A percentile compares a stretch with the other conserved stretches of the same genome.
Conservation (phyloP, 1,140 invertebrate species). For the Drosophila lini region DNA sequence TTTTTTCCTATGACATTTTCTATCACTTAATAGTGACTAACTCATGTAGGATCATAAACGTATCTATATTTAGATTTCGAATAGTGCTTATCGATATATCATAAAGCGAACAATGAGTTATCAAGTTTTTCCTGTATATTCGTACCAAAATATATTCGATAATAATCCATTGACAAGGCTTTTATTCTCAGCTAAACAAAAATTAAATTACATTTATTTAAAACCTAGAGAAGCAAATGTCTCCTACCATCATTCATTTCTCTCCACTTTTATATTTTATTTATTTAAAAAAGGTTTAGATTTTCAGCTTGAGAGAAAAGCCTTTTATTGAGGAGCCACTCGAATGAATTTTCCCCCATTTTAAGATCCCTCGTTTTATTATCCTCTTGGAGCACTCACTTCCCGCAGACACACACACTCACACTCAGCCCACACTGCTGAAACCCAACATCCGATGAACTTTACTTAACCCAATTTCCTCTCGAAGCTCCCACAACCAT, state of each 20-base stretch:
- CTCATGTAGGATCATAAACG: not conserved
- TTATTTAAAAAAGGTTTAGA: slow-evolving; percentile 10
- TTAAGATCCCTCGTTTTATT: slow-evolving; percentile 20
- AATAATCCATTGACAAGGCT: not conserved
- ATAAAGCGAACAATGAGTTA: not conserved
- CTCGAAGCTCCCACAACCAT: slow-evolving; percentile 13
- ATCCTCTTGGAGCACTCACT: slow-evolving; percentile 12
- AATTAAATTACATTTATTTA: not conserved
- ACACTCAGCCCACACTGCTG: slow-evolving; percentile 15
- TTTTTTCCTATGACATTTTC: no score
- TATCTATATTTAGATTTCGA: slow-evolving; percentile 1
- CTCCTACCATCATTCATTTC: not conserved
- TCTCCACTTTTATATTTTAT: not conserved
- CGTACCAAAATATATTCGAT: no score
- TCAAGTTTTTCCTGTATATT: slow-evolving; percentile 1
- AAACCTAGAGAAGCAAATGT: no score
- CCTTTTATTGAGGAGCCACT: slow-evolving; percentile 9
- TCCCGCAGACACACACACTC: slow-evolving; percentile 1
- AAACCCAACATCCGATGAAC: slow-evolving; percentile 32
- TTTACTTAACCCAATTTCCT: slow-evolving; percentile 54
- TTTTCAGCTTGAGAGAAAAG: slow-evolving; percentile 7
- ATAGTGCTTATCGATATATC: not conserved
- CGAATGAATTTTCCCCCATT: slow-evolving; percentile 1
- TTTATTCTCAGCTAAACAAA: not conserved
- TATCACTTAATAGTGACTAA: not conserved